These are phyloP conservation scores for Mythimna impura DNA, from an alignment of 2,888 invertebrate species.

Conservation along the genomic window DNA sequence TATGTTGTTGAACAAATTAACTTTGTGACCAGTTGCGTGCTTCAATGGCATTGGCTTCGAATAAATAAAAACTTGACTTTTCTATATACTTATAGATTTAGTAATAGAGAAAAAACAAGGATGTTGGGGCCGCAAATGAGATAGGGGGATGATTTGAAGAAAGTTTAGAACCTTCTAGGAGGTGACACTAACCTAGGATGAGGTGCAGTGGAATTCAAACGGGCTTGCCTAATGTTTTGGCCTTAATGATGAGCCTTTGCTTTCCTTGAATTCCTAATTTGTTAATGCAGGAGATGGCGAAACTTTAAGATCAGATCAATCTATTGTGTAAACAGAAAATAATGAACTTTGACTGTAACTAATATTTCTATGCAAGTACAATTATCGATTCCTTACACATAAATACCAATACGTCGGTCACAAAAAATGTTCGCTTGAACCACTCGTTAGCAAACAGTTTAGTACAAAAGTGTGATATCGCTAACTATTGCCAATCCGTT, in stretches of 20 bases:
- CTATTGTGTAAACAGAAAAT: conserved; percentile 2
- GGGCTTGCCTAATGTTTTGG: background rate
- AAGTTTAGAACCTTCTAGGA: no score
- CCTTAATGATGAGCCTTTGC: background rate
- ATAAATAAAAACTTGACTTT: background rate
- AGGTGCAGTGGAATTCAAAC: no score
- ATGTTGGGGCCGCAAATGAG: no score
- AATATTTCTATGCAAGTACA: background rate
- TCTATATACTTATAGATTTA: no score
- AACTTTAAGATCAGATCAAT: background rate
- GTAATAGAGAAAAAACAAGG: background rate
- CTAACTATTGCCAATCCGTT: conserved; percentile 35
- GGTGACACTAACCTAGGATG: no score
- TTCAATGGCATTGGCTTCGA: background rate
- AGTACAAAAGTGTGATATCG: conserved; percentile 33
- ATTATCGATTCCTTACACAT: conserved; percentile 13
- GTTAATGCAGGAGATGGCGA: background rate
- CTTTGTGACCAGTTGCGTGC: background rate
- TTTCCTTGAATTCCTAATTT: background rate
- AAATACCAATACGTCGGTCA: conserved; percentile 19
- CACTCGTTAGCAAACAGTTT: conserved; percentile 27
- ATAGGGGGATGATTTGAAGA: no score
- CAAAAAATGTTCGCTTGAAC: conserved; percentile 12
- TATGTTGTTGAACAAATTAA: background rate
- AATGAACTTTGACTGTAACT: background rate